These are phyloP conservation scores for Campoletis raptor DNA, from an alignment of 2,888 invertebrate genomes.

Conservation along the genomic window DNA sequence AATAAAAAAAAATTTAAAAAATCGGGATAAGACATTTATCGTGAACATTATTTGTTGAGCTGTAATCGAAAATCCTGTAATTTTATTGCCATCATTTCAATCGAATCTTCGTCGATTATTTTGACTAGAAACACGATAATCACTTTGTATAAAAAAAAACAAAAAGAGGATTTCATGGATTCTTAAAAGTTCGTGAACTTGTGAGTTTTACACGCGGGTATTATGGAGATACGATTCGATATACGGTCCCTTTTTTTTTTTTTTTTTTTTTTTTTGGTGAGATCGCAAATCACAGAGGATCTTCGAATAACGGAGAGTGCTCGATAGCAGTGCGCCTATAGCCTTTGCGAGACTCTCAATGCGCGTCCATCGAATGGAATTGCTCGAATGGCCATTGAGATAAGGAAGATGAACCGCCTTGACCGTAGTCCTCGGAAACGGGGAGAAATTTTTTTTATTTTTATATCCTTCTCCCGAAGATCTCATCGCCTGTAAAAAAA, in stretches of 20 bases:
- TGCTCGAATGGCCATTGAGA: slow-evolving; percentile 64
- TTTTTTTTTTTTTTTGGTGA: slow-evolving; percentile 17
- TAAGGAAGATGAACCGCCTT: slow-evolving; percentile 68
- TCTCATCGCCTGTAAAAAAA: slow-evolving; percentile 53
- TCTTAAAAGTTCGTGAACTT: not conserved
- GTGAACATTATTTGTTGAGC: not conserved
- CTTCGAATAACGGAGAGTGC: slow-evolving; percentile 55
- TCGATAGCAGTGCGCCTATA: slow-evolving; percentile 32
- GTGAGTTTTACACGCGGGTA: slow-evolving; percentile 21
- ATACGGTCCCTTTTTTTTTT: not conserved
- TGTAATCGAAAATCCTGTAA: not conserved
- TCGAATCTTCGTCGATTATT: not conserved
- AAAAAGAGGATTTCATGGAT: not conserved
- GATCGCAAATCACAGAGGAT: slow-evolving; percentile 58
- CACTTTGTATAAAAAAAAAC: not conserved
- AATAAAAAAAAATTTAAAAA: not conserved
- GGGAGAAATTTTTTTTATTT: slow-evolving; percentile 53
- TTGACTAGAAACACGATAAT: not conserved
- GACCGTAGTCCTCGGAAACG: slow-evolving; percentile 52
- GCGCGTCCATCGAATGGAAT: slow-evolving; percentile 62
- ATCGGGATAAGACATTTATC: not conserved
- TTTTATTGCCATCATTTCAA: not conserved
- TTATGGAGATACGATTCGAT: slow-evolving; percentile 36
- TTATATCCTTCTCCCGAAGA: slow-evolving; percentile 63
- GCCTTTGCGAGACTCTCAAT: slow-evolving; percentile 54